phyloP scores from a whole-genome alignment of 2,888 invertebrate species.

The Orthosia gracilis region DNA sequence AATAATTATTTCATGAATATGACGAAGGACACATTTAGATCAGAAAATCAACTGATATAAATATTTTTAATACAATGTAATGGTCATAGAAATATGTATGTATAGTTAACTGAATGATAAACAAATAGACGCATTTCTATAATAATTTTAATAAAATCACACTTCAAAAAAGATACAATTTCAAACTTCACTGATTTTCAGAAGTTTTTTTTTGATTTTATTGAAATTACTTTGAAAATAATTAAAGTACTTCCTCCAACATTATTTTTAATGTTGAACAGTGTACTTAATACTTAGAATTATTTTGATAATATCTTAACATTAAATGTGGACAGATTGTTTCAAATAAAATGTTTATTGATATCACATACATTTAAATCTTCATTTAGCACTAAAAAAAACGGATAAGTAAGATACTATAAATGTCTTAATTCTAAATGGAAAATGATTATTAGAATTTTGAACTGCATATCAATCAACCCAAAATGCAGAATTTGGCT shows the following conservation, averaged over 20 bases:
- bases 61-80: conserved; percentile 51
- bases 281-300: conserved; percentile 68
- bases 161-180: neutral
- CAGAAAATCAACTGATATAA: conserved; percentile 50
- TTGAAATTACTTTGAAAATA: conserved; percentile 42
- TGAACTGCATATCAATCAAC: conserved; percentile 29
- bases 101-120: conserved; percentile 59
- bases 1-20: conserved; percentile 47
- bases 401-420: conserved; percentile 60
- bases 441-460: conserved; percentile 56
- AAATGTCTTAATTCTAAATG: conserved; percentile 53
- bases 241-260: conserved; percentile 42
- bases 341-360: conserved; percentile 81
- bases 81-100: conserved; percentile 46
- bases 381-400: conserved; percentile 72
- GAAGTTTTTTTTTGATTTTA: conserved; percentile 14
- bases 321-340: conserved; percentile 83
- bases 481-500: conserved; percentile 39
- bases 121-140: conserved; percentile 37
- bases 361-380: conserved; percentile 82
- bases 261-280: conserved; percentile 59
- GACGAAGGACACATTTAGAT: conserved; percentile 52
- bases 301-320: conserved; percentile 68
- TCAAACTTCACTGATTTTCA: neutral
- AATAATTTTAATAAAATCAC: conserved; percentile 31